Percentiles rank a stretch among this genome's conserved stretches.
Conservation (phyloP, 1,140 invertebrate species). For the Bombus breviceps region DNA sequence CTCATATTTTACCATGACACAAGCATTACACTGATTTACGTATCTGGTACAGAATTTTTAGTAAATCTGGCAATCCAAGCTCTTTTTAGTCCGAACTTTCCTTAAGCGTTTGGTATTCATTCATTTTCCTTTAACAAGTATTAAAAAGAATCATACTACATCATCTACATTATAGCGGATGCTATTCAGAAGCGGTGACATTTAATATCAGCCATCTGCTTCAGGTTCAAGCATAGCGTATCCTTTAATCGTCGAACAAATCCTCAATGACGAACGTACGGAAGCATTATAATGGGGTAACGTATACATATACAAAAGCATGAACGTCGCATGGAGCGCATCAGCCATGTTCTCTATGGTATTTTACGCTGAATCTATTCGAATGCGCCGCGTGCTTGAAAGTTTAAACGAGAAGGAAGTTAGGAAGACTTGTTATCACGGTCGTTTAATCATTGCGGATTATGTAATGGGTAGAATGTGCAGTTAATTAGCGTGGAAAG, state of each 20-base stretch:
- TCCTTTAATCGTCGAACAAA: slow-evolving; percentile 20
- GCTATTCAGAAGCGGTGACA: too few relatives aligned
- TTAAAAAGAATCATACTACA: too few relatives aligned
- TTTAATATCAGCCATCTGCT: background rate
- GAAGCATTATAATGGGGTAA: background rate
- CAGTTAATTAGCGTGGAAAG: slow-evolving; percentile 43
- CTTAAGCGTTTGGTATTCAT: too few relatives aligned
- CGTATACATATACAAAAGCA: background rate
- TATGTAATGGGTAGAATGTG: slow-evolving; percentile 44
- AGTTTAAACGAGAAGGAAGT: slow-evolving; percentile 45
- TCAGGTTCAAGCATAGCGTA: background rate
- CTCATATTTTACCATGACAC: too few relatives aligned
- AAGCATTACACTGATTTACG: too few relatives aligned
- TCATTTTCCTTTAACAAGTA: too few relatives aligned
- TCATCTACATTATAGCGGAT: background rate
- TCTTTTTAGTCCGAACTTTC: too few relatives aligned
- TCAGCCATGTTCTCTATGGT: background rate
- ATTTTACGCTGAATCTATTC: slow-evolving; percentile 43
- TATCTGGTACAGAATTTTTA: too few relatives aligned
- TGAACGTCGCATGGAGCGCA: background rate
- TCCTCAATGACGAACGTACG: background rate
- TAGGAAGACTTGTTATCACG: slow-evolving; percentile 51
- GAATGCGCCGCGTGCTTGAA: slow-evolving; percentile 38
- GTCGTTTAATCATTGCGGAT: slow-evolving; percentile 42
- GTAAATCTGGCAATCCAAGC: too few relatives aligned